A percentile compares a stretch with the other conserved stretches of the same genome.
Conservation (phyloP, 2,888 invertebrate species). For the Priapulus caudatus region DNA sequence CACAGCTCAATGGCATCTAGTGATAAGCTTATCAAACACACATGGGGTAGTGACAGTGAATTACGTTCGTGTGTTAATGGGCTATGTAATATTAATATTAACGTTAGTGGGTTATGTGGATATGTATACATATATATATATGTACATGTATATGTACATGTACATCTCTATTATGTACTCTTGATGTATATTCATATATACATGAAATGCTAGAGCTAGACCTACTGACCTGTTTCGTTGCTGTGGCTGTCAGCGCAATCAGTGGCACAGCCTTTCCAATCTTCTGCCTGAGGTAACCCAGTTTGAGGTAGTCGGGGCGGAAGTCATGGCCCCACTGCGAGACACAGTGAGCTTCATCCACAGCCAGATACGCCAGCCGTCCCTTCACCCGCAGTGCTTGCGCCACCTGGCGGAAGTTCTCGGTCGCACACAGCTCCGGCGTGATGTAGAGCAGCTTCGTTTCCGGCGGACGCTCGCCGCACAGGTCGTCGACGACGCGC, state of each 20-base stretch:
- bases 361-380: slow-evolving; percentile 73
- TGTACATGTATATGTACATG: no score
- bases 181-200: no score
- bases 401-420: slow-evolving; percentile 29
- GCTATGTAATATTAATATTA: no score
- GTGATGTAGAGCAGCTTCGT: slow-evolving; percentile 85
- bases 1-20: no score
- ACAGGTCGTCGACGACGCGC: slow-evolving; percentile 62
- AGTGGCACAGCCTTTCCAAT: slow-evolving; percentile 45
- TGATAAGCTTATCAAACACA: no score
- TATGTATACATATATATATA: no score
- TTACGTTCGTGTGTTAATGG: no score
- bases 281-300: slow-evolving; percentile 57
- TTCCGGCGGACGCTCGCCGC: slow-evolving; percentile 52
- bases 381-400: slow-evolving; percentile 49
- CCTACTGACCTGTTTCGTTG: slow-evolving; percentile 46
- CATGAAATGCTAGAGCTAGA: no score
- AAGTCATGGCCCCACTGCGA: slow-evolving; percentile 99
- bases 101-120: no score
- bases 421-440: slow-evolving; percentile 84
- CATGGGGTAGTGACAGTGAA: no score
- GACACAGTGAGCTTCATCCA: slow-evolving; percentile 96
- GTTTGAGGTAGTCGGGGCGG: slow-evolving; percentile 79
- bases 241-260: slow-evolving; percentile 92
- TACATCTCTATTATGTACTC: no score